Base-by-base conservation (phyloP, 2,797 vertebrate genomes). In the Diceros bicornis region DNA sequence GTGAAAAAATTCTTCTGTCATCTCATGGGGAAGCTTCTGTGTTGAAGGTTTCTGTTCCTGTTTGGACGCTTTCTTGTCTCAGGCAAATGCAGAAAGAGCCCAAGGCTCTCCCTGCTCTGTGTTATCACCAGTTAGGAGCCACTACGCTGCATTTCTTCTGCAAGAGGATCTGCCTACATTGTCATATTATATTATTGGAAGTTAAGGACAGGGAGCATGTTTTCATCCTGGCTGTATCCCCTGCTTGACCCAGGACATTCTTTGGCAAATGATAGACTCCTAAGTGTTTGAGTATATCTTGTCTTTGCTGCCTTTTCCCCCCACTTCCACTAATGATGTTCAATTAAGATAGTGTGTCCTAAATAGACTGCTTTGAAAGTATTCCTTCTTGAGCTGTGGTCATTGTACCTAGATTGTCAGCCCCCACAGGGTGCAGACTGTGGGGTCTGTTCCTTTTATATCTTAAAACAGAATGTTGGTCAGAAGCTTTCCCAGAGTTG, bases 361-460 rank as follows among this genome's bases (percentile, higher is more conserved):
- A 61, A 79, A 50, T 47, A 72, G 34, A 64, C 52, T 85, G 8
- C 50, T 66, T 94, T 91, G 44, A 32, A 89, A 89, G 14, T 66
- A 16, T 90, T 87, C 59, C 69, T 74, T 74, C 66, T 66, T 37
- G 69, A 75, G 37, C 34, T 11, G 18, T 16, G 41, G 52, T 62
- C 88, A 47, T 34, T 95, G 78, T 93, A 72, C 52, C 27, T 82
- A 23, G 61, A 68, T 78, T 74, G 87, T 88, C 4, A 37, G 55
- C 20, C 20, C 9, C 81, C 55, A n/a, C 25, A 27, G 94, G 84
- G 89, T 27, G 4, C 83, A 68, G 96, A 55, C 52, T 55, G 11
- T 64, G 13, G 89, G 96, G 37, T 87, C 69, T 92, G 1, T 84
- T 94, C 90, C 95, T 97, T 97, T 97, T 94, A 44, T 87, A 52